Evolutionary conservation across 1,140 invertebrate genomes (phyloP), one percentile per base, ranked within the genome.

Genomic region (Pinna nobilis): DNA sequence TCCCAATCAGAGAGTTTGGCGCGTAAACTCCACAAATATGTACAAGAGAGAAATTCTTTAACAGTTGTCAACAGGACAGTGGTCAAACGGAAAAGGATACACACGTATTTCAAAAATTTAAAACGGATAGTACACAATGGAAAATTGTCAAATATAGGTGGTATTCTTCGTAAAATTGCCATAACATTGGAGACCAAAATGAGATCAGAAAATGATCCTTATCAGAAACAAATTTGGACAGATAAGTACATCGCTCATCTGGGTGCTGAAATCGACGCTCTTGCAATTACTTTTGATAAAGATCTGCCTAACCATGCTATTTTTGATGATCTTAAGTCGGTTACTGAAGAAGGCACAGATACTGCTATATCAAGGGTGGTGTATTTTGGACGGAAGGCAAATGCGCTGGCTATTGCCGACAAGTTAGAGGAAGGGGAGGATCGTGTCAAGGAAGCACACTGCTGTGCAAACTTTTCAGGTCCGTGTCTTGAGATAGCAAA

Each of bases 191-290:
- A 53, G 18, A 28, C 2, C 1, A 32, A 66, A 15, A 37, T 76
- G 9, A 3, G 49, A 2, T 20, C 11, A 3, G 74, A 74, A 68
- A 57, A 1, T 0, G 32, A 66, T 50, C 55, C 53, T 9, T 32
- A 25, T 3, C 68, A 51, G 47, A 32, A 23, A 11, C 67, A 74
- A 13, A n/a, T 20, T n/a, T n/a, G 70, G 2, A 67, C 70, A 1
- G 78, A 79, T 41, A 73, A 69, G 41, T 74, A 67, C 37, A 53
- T 76, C n/a, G 70, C 74, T 23, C 37, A 74, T 33, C 25, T 79
- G 9, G 71, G 70, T 2, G 78, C 55, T 28, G 78, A 79, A 60
- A 76, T 79, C 23, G 74, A 79, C 47, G 70, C 78, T 30, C 65
- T 75, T 44, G 72, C 77, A 20, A 70, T 78, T 20, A 74, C 72